Conservation (phyloP, 2,888 invertebrate genomes). For the Troilus luridus region DNA sequence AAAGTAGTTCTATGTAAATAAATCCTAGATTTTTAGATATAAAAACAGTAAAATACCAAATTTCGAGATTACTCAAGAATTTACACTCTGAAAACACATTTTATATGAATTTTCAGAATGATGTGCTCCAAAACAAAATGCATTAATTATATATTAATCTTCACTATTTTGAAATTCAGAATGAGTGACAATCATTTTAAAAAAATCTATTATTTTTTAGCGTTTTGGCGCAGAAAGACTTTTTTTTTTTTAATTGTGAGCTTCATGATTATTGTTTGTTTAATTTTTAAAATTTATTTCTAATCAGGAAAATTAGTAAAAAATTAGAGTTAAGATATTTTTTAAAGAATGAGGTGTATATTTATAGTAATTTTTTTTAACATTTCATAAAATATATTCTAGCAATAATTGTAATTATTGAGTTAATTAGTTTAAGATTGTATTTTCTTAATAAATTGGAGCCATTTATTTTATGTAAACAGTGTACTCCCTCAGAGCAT, state of each 20-base stretch:
- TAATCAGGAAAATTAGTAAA: neutral
- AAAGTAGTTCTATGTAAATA: neutral
- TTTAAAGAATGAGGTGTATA: constrained; percentile 27
- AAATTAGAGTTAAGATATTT: neutral
- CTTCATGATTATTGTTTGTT: neutral
- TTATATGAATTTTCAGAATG: neutral
- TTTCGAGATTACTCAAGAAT: neutral
- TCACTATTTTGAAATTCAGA: too few relatives aligned
- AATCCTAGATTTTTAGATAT: neutral
- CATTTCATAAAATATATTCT: neutral
- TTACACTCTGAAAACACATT: neutral
- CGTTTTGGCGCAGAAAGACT: too few relatives aligned
- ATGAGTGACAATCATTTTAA: too few relatives aligned
- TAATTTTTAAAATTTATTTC: neutral
- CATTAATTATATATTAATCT: neutral
- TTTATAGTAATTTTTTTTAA: neutral
- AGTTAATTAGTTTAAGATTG: neutral
- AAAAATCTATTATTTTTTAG: too few relatives aligned
- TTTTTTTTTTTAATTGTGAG: neutral
- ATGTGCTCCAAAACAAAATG: neutral
- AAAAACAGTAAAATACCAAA: neutral
- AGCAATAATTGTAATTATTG: neutral
- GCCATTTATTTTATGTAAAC: neutral
- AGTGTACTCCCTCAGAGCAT: neutral
- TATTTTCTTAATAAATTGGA: neutral